Base-by-base conservation (phyloP, 2,888 invertebrate species). In the Pemphredon lugubris region DNA sequence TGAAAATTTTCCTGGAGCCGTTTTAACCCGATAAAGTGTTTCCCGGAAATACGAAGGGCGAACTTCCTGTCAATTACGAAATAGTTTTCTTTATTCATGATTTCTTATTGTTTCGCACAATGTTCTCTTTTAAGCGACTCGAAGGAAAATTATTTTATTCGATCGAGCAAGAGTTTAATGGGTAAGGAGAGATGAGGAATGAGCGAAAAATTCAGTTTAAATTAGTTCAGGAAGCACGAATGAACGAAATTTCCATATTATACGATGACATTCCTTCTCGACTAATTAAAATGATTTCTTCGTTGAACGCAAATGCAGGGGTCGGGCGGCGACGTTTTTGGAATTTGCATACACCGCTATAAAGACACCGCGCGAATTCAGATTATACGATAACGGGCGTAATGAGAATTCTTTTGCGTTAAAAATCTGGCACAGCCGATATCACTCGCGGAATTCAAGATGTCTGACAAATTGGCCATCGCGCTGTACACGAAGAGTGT, bases 1-100 rank as follows among this genome's bases (percentile, higher is more conserved):
- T 13, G 30, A 9, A 32, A 45, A 45, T 30, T 37, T 42, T 7
- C 48, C 13, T 6, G 37, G 60, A 48, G 59, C 55, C 53, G 37
- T 44, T 57, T 39, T 7, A 13, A n/a, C n/a, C 13, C 16, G 23
- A 20, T 39, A 18, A 65, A 65, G 55, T 16, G 9, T 14, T 32
- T 11, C 11, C 30, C 30, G 26, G 47, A 18, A 30, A 45, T n/a
- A 11, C 5, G 4, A 20, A n/a, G 7, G 2, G 3, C 1, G n/a
- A 18, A 37, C 34, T 34, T n/a, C 34, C n/a, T 34, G 6, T 30
- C 30, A 30, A 30, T 30, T 30, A 9, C 1, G 30, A 30, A 9
- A 6, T 30, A 1, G 26, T 26, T 26, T 30, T 30, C 30, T 30
- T 30, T 30, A 9, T 30, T 30, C 30, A 2, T 9, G 30, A 30